Base-by-base conservation (phyloP, 2,113 vertebrate species). In the Mus pahari region DNA sequence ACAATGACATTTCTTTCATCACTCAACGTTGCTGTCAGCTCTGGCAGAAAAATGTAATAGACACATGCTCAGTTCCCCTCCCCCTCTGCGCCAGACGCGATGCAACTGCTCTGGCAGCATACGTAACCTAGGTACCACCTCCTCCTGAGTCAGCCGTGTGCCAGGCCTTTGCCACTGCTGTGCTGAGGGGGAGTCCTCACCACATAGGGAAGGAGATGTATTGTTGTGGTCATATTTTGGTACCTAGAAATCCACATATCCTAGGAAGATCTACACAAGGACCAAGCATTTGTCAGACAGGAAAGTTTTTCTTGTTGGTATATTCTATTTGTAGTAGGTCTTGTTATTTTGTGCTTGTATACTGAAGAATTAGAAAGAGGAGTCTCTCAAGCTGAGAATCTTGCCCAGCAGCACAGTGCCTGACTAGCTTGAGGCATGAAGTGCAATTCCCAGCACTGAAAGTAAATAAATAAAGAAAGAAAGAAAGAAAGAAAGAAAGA, bases 21-120 rank as follows among this genome's bases (percentile, higher is more conserved):
- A 39, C 22, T 95, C 96, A 92, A 20, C 58, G 83, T 48, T 22
- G 66, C 89, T 64, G 50, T 89, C 86, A 83, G 77, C 73, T 92
- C 53, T 82, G 82, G 87, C 73, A 82, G 88, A 45, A 79, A 79
- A 71, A 55, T n/a, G 12, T 22, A 78, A 79, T 0, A 94, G 83
- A 94, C 58, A 87, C 87, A 68, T 36, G n/a, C 90, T 66, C 5
- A 42, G 45, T 20, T 81, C 60, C 14, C 20, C 39, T 74, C 12
- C n/a, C 42, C 55, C 84, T 75, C 89, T 58, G 58, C 66, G 55
- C 48, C 28, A 60, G 58, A 45, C 3, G 9, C 42, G 48, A 87
- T 7, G 16, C 3, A 10, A 42, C 0, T 4, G 28, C 39, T 3
- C 12, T n/a, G 75, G 83, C 14, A n/a, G 36, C 24, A 8, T 20